These are phyloP conservation scores for Oscheius sp. DNA, from an alignment of 2,888 invertebrate genomes.

Conservation along the genomic window DNA sequence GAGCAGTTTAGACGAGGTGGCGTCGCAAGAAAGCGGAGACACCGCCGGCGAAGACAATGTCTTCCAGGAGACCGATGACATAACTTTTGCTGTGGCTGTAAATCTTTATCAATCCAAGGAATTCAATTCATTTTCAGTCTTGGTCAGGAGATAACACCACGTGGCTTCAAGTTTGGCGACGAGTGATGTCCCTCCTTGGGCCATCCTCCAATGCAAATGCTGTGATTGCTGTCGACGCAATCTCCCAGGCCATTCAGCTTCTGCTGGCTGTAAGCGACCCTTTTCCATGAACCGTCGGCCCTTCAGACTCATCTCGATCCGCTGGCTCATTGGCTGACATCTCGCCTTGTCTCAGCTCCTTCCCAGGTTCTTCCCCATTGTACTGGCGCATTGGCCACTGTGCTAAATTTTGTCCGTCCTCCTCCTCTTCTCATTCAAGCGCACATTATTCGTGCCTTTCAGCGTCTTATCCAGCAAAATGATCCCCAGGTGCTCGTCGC, in stretches of 20 bases:
- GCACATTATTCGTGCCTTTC: constrained; percentile 60
- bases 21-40: constrained; percentile 35
- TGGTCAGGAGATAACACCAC: constrained; percentile 60
- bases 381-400: constrained; percentile 61
- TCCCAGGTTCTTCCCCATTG: constrained; percentile 63
- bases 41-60: constrained; percentile 53
- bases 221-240: constrained; percentile 64
- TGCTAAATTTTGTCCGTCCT: constrained; percentile 53
- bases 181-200: constrained; percentile 65
- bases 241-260: constrained; percentile 60
- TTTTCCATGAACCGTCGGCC: neutral
- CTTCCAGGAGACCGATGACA: constrained; percentile 59
- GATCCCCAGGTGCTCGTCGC: constrained; percentile 39
- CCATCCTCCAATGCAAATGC: constrained; percentile 55
- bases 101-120: neutral
- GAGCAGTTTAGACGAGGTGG: constrained; percentile 34
- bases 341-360: constrained; percentile 57
- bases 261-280: constrained; percentile 48
- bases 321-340: constrained; percentile 68
- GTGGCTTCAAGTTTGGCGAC: constrained; percentile 69
- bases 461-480: constrained; percentile 57
- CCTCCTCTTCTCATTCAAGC: constrained; percentile 63
- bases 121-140: constrained; percentile 37
- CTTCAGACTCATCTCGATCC: constrained; percentile 52
- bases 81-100: constrained; percentile 54